These are phyloP conservation scores for Oxyura jamaicensis DNA, from an alignment of 2,113 vertebrate genomes.

Conservation along the genomic window DNA sequence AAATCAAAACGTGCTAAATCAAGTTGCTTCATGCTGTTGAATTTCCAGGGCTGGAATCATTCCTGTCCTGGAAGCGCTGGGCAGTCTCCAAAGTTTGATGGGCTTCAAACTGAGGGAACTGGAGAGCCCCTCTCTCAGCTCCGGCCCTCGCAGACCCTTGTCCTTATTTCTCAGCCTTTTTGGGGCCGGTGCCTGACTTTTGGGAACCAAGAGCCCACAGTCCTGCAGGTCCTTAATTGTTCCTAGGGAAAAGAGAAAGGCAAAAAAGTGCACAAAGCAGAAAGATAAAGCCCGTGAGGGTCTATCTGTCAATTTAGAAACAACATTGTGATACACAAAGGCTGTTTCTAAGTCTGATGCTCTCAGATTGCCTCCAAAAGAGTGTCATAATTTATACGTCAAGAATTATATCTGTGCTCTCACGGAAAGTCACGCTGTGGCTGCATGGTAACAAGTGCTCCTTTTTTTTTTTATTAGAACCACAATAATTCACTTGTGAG, in stretches of 20 bases:
- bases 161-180: background rate
- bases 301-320: conserved; percentile 47
- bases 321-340: conserved; percentile 26
- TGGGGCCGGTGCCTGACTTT: background rate
- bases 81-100: background rate
- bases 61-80: background rate
- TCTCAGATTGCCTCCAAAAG: conserved; percentile 33
- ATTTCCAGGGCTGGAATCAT: background rate
- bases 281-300: conserved; percentile 7
- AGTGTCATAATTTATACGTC: background rate
- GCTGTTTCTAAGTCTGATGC: conserved; percentile 3
- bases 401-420: conserved; percentile 16
- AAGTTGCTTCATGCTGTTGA: background rate
- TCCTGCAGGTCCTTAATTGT: background rate
- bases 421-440: conserved; percentile 19
- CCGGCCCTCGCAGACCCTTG: background rate
- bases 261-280: background rate
- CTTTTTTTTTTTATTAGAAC: background rate
- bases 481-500: background rate
- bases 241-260: conserved; percentile 36
- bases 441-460: background rate
- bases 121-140: background rate
- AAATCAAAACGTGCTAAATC: background rate
- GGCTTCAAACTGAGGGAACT: fast-evolving
- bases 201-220: background rate